These are phyloP conservation scores for Harpalus rufipes DNA, from an alignment of 2,888 invertebrate species.

Conservation along the genomic window DNA sequence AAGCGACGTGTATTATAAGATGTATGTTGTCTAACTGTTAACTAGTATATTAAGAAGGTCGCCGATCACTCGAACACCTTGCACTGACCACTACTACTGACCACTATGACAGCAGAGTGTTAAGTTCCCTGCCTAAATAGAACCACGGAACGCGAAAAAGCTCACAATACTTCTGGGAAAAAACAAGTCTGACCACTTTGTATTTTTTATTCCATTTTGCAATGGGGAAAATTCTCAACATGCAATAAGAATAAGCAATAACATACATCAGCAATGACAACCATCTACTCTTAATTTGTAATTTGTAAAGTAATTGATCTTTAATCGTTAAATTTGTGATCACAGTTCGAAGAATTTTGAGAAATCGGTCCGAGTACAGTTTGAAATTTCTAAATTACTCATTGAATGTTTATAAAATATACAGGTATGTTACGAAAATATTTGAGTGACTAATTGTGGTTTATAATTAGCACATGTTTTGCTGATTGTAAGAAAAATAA, in stretches of 20 bases:
- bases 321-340: constrained; percentile 5
- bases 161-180: neutral
- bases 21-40: neutral
- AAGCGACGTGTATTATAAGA: neutral
- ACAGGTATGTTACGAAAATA: neutral
- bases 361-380: neutral
- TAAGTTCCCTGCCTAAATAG: constrained; percentile 23
- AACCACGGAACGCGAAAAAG: neutral
- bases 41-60: neutral
- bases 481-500: neutral
- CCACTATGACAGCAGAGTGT: neutral
- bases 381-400: constrained; percentile 19
- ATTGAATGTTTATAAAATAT: constrained; percentile 2
- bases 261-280: neutral
- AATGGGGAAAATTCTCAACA: neutral
- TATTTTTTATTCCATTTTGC: constrained; percentile 29
- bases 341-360: constrained; percentile 22
- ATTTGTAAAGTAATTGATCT: neutral
- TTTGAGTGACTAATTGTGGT: neutral
- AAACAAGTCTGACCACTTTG: constrained; percentile 29
- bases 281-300: too few relatives aligned
- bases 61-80: neutral
- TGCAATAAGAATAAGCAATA: neutral
- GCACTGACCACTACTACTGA: neutral
- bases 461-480: neutral